Conservation (phyloP, 2,113 vertebrate species). For the Petromus typicus region DNA sequence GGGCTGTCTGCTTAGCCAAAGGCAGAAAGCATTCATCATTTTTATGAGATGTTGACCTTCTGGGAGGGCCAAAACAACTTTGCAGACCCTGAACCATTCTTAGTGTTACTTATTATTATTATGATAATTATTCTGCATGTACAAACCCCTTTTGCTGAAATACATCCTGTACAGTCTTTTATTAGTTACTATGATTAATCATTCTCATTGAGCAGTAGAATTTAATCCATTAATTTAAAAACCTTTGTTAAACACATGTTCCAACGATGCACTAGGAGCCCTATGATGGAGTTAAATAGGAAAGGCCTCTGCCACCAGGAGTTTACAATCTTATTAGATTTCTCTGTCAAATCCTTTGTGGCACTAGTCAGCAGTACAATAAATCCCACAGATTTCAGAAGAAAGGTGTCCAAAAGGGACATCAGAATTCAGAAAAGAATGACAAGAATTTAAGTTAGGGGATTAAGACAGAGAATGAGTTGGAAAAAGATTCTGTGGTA, state of each 20-base stretch:
- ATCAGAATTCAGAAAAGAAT: constrained; percentile 43
- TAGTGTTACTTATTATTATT: constrained; percentile 52
- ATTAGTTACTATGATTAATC: constrained; percentile 60
- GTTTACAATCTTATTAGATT: constrained; percentile 60
- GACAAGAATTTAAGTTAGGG: constrained; percentile 45
- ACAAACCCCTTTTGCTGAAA: constrained; percentile 48
- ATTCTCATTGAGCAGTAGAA: constrained; percentile 35
- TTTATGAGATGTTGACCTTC: constrained; percentile 66
- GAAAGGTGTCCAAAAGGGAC: constrained; percentile 15
- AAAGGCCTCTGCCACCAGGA: constrained; percentile 27
- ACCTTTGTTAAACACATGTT: constrained; percentile 66
- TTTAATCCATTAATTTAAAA: constrained; percentile 71
- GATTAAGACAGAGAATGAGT: neutral
- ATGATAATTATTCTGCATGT: constrained; percentile 43
- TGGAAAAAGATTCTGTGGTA: neutral
- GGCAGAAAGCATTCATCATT: constrained; percentile 63
- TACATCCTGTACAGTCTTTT: constrained; percentile 39
- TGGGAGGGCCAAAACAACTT: constrained; percentile 60
- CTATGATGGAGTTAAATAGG: neutral
- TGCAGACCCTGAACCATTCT: constrained; percentile 51
- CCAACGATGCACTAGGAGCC: neutral
- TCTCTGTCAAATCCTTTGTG: constrained; percentile 61
- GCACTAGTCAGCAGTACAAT: neutral
- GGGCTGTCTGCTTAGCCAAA: constrained; percentile 52
- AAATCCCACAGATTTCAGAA: constrained; percentile 53